Base-by-base conservation (phyloP, 2,888 invertebrate species). In the Gastracanthus pulcherrimus region DNA sequence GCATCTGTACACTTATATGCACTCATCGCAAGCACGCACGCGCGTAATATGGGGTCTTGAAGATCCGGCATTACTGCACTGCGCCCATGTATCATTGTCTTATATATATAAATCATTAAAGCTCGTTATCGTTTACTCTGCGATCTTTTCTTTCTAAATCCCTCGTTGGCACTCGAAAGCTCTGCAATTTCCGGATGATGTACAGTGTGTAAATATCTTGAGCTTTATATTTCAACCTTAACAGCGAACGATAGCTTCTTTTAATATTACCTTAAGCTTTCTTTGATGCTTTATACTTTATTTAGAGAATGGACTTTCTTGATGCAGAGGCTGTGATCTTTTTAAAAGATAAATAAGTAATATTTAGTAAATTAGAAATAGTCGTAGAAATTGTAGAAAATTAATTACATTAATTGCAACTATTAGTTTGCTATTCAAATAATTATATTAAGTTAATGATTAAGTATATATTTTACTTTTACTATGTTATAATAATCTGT, bases 51-150 rank as follows among this genome's bases (percentile, higher is more conserved):
- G 4, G 60, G 67, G 16, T 74, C 34, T 66, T 55, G 16, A 66
- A 36, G 31, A 7, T 13, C 60, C 48, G 29, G 74, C 45, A 58
- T 45, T 60, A 80, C 23, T 66, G 55, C 72, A 48, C 31, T 36
- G 60, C 67, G 48, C 29, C 41, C 48, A 67, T 60, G 76, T 76
- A 76, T 77, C 51, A 77, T 81, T 67, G 72, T 76, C 67, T 80
- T 71, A 48, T 76, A 76, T 23, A 13, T 45, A 19, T 48, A 48
- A 64, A n/a, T 36, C 45, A 80, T 75, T 80, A 70, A 75, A 81
- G 31, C 76, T 74, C 70, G 51, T 81, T 77, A 80, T 76, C 69
- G 36, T 62, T 26, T 2, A n/a, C 34, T 36, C 23, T 51, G 41
- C 41, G 45, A 38, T 11, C 2, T 29, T 23, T 62, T 38, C 60